Evolutionary conservation across 2,888 invertebrate species (phyloP).

Genomic region (Beris morrisii): DNA sequence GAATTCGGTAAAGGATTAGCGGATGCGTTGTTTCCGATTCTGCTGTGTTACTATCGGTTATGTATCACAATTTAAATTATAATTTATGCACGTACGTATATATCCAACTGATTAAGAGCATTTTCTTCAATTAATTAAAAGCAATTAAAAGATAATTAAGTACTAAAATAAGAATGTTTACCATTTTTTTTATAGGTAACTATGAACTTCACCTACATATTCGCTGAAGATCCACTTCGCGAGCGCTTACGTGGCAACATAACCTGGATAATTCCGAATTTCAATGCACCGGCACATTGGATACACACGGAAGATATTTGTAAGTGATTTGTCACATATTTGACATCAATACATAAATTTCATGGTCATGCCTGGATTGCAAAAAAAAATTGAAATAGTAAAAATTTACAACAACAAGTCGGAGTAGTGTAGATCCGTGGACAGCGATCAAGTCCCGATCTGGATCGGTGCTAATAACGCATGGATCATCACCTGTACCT

Average conservation of each 20-base stretch:
- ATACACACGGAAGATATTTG: constrained; percentile 83
- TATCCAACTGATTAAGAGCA: too few relatives aligned
- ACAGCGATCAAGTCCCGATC: too few relatives aligned
- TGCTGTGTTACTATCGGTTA: too few relatives aligned
- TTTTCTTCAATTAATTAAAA: too few relatives aligned
- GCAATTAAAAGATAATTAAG: too few relatives aligned
- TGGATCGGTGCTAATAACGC: constrained; percentile 10
- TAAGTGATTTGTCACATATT: constrained; percentile 55
- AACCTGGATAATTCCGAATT: constrained; percentile 79
- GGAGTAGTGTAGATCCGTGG: too few relatives aligned
- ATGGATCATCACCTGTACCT: background rate
- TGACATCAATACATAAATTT: constrained; percentile 40
- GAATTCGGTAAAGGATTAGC: too few relatives aligned
- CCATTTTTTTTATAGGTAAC: constrained; percentile 62
- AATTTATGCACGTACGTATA: too few relatives aligned
- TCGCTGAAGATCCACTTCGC: constrained; percentile 79
- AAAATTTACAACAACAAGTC: background rate
- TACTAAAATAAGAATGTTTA: too few relatives aligned
- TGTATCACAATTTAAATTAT: too few relatives aligned
- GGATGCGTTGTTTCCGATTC: too few relatives aligned
- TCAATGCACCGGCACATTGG: constrained; percentile 79
- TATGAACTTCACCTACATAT: constrained; percentile 88
- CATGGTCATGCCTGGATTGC: constrained; percentile 13
- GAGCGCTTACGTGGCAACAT: constrained; percentile 82
- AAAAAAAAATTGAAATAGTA: background rate